A percentile compares a stretch with the other conserved stretches of the same genome.
phyloP scores from a whole-genome alignment of 1,140 invertebrate species.

The Drosophila lacteicornis region DNA sequence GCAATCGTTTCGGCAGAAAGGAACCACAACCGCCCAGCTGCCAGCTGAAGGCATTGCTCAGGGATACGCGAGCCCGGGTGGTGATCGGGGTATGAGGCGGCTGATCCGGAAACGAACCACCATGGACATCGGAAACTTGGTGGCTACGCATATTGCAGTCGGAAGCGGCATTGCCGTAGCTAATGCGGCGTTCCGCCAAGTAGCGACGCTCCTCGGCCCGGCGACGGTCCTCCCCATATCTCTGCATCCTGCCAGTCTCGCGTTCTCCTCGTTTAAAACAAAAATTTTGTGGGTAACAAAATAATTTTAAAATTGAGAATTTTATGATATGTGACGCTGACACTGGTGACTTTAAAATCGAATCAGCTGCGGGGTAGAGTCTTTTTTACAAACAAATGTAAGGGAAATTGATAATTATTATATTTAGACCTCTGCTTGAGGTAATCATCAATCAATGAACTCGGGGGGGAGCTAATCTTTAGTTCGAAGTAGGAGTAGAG shows the following conservation, averaged over 20 bases:
- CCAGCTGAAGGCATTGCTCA: conserved; percentile 38
- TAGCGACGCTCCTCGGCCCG: conserved; percentile 32
- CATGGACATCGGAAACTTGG: too few species aligned
- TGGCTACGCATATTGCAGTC: conserved; percentile 25
- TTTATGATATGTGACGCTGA: not conserved
- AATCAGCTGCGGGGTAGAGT: not conserved
- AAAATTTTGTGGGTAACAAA: not conserved
- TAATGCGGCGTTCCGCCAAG: conserved; percentile 23
- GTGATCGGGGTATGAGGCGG: too few species aligned
- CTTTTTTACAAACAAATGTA: not conserved
- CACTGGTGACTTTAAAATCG: not conserved
- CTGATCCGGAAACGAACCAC: too few species aligned
- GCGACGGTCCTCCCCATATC: not conserved
- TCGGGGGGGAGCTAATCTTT: too few species aligned
- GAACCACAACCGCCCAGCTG: conserved; percentile 14
- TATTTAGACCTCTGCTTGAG: too few species aligned
- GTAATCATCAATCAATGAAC: too few species aligned
- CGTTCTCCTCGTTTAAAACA: not conserved
- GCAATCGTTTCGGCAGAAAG: not conserved
- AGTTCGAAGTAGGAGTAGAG: too few species aligned
- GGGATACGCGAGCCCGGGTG: not conserved
- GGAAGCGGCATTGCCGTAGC: conserved; percentile 55
- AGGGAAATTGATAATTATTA: too few species aligned
- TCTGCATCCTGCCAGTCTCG: not conserved
- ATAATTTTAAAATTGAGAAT: not conserved